phyloP scores from a whole-genome alignment of 2,797 vertebrate genomes.

The Arnoldichthys spilopterus region DNA sequence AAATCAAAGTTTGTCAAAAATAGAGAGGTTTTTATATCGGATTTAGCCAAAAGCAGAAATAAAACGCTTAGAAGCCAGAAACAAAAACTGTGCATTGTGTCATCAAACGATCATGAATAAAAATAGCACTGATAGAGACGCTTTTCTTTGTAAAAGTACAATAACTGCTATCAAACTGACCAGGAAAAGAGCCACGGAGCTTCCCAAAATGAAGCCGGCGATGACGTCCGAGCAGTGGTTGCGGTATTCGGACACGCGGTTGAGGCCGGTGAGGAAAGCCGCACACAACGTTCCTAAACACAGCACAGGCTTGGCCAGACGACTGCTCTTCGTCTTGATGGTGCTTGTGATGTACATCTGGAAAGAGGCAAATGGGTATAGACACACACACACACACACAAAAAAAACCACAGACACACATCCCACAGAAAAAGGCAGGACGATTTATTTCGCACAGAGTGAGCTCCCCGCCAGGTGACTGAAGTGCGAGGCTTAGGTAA shows the following conservation, averaged over 20 bases:
- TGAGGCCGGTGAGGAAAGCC: conserved; percentile 94
- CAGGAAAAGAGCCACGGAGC: conserved; percentile 92
- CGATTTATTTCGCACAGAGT: conserved; percentile 21
- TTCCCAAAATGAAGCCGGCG: conserved; percentile 93
- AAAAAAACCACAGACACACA: background rate
- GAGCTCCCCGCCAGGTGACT: conserved; percentile 26
- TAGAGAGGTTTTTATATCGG: no score
- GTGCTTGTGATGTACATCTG: conserved; percentile 99
- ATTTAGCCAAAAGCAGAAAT: no score
- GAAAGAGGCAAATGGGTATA: conserved; percentile 26
- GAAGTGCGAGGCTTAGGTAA: conserved; percentile 26
- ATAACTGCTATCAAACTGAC: conserved; percentile 55
- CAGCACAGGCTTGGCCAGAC: conserved; percentile 94
- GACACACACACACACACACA: conserved; percentile 2
- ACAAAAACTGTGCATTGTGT: no score
- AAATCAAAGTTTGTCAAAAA: no score
- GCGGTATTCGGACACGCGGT: conserved; percentile 95
- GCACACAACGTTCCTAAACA: conserved; percentile 94
- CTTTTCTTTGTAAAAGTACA: background rate
- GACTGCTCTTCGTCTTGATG: conserved; percentile 96
- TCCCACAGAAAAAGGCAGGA: background rate
- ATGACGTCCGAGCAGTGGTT: conserved; percentile 97
- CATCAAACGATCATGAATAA: no score
- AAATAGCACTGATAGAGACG: background rate
- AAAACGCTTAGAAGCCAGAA: no score